phyloP scores from a whole-genome alignment of 2,888 invertebrate species.

The Fragum whitleyi region DNA sequence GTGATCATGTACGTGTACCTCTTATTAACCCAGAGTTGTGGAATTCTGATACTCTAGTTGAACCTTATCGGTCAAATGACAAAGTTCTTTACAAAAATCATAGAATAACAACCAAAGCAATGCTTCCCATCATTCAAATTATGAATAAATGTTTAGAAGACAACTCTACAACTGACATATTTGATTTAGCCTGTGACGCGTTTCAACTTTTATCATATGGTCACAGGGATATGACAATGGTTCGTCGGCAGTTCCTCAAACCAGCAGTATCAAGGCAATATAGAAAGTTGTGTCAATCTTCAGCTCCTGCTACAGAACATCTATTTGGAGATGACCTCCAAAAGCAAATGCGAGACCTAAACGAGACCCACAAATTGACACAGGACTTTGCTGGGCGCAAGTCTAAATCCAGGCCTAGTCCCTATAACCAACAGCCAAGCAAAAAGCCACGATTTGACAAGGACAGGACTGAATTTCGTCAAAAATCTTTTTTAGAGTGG shows the following conservation, averaged over 20 bases:
- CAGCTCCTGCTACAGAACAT: neutral
- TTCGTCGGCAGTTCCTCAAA: neutral
- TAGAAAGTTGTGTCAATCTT: neutral
- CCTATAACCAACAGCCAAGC: neutral
- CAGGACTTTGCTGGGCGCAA: neutral
- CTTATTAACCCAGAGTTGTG: neutral
- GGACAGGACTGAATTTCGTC: too few species aligned
- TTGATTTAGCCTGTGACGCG: neutral
- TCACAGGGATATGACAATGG: neutral
- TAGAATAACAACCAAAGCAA: neutral
- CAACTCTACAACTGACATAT: neutral
- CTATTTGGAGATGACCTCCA: slow-evolving; percentile 18
- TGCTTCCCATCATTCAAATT: neutral
- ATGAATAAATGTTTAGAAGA: neutral
- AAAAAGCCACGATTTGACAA: neutral
- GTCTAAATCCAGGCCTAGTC: neutral
- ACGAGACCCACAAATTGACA: neutral
- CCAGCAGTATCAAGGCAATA: slow-evolving; percentile 13
- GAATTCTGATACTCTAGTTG: neutral
- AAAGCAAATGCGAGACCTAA: slow-evolving; percentile 2
- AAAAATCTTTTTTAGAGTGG: slow-evolving; percentile 5
- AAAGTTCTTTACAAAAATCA: neutral
- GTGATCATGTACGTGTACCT: neutral
- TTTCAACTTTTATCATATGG: neutral
- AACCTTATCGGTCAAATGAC: neutral